These are phyloP conservation scores for Pithys albifrons DNA, from an alignment of 2,113 vertebrate genomes.

Conservation along the genomic window DNA sequence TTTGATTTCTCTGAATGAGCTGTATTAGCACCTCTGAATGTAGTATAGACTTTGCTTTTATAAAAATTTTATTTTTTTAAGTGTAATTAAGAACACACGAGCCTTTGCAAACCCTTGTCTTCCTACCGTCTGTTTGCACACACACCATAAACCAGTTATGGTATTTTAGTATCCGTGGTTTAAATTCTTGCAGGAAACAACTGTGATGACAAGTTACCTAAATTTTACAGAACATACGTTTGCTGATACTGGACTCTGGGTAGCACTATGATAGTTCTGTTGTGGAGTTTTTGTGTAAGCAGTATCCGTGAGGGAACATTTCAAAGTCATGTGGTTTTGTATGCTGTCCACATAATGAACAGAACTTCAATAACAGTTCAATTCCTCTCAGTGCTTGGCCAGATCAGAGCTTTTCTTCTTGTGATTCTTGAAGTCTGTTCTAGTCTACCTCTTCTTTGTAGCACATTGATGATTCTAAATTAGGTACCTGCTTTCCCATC, in stretches of 20 bases:
- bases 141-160: not conserved
- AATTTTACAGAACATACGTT: not conserved
- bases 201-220: not conserved
- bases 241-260: not conserved
- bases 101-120: not conserved
- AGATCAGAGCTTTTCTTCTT: not conserved
- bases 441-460: not conserved
- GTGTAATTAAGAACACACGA: not conserved
- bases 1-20: not conserved
- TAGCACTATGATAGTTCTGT: not conserved
- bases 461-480: not conserved
- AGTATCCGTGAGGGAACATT: not conserved
- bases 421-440: not conserved
- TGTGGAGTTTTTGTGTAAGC: not conserved
- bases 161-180: not conserved
- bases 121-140: not conserved
- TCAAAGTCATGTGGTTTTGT: not conserved
- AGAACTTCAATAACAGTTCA: not conserved
- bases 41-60: not conserved
- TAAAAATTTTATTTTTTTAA: not conserved
- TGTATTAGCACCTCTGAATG: not conserved
- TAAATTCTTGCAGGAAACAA: not conserved
- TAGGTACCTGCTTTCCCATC: not conserved
- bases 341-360: not conserved
- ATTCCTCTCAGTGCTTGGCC: not conserved